Evolutionary conservation across 2,888 invertebrate species (phyloP), one percentile per base, ranked within the genome.

Genomic region (Isoperla grammatica): DNA sequence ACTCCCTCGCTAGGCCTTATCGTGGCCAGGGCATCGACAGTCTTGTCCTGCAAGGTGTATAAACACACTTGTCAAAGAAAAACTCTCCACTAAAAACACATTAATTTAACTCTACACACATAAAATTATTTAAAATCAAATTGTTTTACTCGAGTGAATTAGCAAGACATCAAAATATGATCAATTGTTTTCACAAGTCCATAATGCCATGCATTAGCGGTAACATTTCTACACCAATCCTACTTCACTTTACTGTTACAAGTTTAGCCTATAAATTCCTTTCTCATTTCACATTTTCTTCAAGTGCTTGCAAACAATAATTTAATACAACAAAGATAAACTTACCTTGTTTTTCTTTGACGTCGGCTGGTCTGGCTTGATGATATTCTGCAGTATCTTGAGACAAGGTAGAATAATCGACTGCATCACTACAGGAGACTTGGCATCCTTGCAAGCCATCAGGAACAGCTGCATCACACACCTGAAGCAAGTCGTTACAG

Each of bases 401-500:
- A 97, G 78, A 73, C 96, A 96, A 0, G 97, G 97, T 64, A 97
- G 78, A 63, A 95, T 90, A 15, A 97, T 88, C 62, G 91, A 89
- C 70, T 94, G 93, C 79, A 93, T 84, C 0, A 96, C 91, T 56
- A 90, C 87, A 0, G 92, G 90, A 69, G 89, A 91, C 63, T 87
- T 85, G 0, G 88, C 85, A 73, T 85, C 81, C 57, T 83, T 80
- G 65, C 86, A 86, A 3, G 89, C 88, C 76, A 85, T 82, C 58
- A 93, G 79, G 77, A 96, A 95, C 56, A 96, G 77, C 66, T 87
- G 86, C 77, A 96, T 88, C 63, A 95, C 89, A 71, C 90, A 88
- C 49, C 72, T 70, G 56, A 11, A 56, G 8, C 29, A 29, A n/a
- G n/a, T n/a, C n/a, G n/a, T n/a, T n/a, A n/a, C n/a, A 29, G 29